Evolutionary conservation across 2,888 invertebrate species (phyloP), one percentile per base, ranked within the genome.

Genomic region (Scaptomyza caliginosa): DNA sequence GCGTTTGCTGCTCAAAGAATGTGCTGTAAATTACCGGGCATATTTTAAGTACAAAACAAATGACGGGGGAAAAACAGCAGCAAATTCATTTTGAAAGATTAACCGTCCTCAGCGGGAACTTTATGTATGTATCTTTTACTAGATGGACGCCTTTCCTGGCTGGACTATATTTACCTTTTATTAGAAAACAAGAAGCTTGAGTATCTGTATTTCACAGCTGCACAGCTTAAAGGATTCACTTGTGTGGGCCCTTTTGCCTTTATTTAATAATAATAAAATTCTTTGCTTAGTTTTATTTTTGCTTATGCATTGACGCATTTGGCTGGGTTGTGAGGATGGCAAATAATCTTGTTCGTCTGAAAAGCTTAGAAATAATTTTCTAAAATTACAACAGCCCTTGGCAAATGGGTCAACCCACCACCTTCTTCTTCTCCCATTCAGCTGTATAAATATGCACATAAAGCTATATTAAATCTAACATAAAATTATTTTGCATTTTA

Each of bases 381-480:
- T 71, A 76, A 79, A 75, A 75, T 75, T 79, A 80, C 64, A 65
- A 50, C 52, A 46, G 39, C 45, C 32, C 36, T 11, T 10, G 45
- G 55, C 40, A 38, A 7, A 30, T 11, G 60, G 11, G 34, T 8
- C 11, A 24, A 17, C 11, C 13, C 16, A 16, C 10, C 34, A 16
- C 13, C 6, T n/a, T n/a, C n/a, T n/a, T n/a, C n/a, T n/a, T n/a
- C n/a, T n/a, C n/a, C n/a, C n/a, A n/a, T n/a, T n/a, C n/a, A n/a
- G n/a, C n/a, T n/a, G n/a, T n/a, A n/a, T n/a, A n/a, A n/a, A n/a
- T n/a, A n/a, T 2, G 16, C 11, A 43, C 23, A 62, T 55, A 52
- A 60, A 58, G 67, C 79, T 75, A 75, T 82, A 75, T 79, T 67
- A 66, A 58, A 56, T 59, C 52, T 43, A 63, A 67, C 72, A 72